Conservation (phyloP, 2,113 vertebrate genomes). For the Oceanodroma tethys region DNA sequence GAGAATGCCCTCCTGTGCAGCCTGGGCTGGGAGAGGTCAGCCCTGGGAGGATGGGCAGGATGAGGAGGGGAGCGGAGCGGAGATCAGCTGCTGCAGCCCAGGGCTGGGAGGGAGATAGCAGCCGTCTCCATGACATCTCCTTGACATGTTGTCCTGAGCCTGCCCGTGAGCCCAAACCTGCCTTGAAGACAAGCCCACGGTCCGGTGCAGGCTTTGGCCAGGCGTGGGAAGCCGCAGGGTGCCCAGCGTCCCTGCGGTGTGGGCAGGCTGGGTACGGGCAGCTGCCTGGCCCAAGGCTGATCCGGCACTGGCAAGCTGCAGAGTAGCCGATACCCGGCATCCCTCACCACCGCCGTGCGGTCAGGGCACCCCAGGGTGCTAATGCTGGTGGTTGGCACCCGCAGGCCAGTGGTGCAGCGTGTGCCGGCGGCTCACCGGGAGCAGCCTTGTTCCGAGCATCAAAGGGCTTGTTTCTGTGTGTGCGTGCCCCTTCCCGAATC, state of each 20-base stretch:
- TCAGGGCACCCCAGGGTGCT: neutral
- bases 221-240: neutral
- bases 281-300: neutral
- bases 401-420: accelerated
- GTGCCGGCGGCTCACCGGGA: neutral
- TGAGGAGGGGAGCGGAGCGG: accelerated
- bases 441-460: neutral
- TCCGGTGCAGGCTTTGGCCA: neutral
- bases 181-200: neutral
- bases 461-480: accelerated
- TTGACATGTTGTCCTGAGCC: neutral
- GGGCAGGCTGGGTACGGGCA: neutral
- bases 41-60: neutral
- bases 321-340: accelerated
- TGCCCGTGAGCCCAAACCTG: neutral
- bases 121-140: neutral
- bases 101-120: neutral
- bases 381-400: neutral
- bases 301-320: accelerated
- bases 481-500: neutral
- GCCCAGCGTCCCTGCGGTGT: accelerated
- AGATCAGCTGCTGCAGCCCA: neutral
- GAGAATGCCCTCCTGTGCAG: conserved; percentile 46
- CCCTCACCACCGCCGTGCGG: accelerated
- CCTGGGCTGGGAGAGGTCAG: conserved; percentile 39